Evolutionary conservation across 2,888 invertebrate species (phyloP).

Genomic region (Brachycybe producta): DNA sequence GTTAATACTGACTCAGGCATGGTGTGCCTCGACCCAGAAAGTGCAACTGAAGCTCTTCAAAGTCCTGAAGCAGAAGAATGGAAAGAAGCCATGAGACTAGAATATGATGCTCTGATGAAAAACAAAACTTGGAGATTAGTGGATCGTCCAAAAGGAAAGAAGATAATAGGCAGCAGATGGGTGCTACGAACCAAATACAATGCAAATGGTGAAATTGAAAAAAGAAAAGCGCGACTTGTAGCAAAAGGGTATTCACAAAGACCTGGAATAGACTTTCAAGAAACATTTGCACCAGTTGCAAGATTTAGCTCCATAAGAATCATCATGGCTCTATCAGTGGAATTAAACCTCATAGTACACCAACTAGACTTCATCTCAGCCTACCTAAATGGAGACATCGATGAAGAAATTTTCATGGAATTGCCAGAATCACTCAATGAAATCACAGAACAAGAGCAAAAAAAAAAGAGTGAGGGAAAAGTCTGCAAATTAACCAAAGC

Average conservation of each 20-base stretch:
- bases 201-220: background rate
- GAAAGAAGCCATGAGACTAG: background rate
- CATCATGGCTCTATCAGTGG: conserved; percentile 5
- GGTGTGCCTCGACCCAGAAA: conserved; percentile 11
- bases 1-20: too few species aligned
- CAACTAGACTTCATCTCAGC: conserved; percentile 10
- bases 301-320: conserved; percentile 4
- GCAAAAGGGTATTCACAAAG: conserved; percentile 11
- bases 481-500: background rate
- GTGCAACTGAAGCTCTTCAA: conserved; percentile 2
- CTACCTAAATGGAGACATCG: conserved; percentile 5
- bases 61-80: conserved; percentile 2
- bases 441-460: too few species aligned
- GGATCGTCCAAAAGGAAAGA: conserved; percentile 3
- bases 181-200: conserved; percentile 7
- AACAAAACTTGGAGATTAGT: conserved; percentile 11
- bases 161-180: conserved; percentile 14
- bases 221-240: conserved; percentile 7
- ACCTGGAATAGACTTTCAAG: conserved; percentile 3
- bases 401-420: conserved; percentile 9
- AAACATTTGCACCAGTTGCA: conserved; percentile 12
- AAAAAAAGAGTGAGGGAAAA: too few species aligned
- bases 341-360: background rate
- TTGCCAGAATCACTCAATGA: background rate
- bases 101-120: conserved; percentile 12